Conservation (phyloP, 2,797 vertebrate species). For the Clarias fuscus region DNA sequence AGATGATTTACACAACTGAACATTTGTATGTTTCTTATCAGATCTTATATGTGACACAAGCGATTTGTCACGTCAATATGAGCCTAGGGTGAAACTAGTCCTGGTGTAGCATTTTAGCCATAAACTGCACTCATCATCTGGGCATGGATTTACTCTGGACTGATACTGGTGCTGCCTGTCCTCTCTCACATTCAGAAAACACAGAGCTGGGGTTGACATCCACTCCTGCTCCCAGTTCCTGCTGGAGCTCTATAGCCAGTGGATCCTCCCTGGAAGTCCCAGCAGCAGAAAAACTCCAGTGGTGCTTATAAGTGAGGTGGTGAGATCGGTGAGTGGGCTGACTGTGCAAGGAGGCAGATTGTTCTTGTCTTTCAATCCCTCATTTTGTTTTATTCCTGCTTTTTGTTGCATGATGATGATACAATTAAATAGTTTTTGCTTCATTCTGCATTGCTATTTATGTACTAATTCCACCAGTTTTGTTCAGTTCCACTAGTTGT, state of each 20-base stretch:
- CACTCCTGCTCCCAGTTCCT: conserved; percentile 98
- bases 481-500: neutral
- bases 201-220: conserved; percentile 95
- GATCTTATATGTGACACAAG: neutral
- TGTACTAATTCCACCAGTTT: neutral
- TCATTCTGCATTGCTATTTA: neutral
- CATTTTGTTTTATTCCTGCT: neutral
- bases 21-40: too few relatives aligned
- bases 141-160: neutral
- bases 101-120: neutral
- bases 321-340: conserved; percentile 88
- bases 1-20: too few relatives aligned
- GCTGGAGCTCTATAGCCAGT: conserved; percentile 95
- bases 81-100: neutral
- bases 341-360: neutral
- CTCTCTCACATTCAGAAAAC: conserved; percentile 79
- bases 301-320: conserved; percentile 93
- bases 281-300: conserved; percentile 88
- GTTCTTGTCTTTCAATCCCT: neutral
- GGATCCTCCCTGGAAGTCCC: conserved; percentile 88
- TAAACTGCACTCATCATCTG: neutral
- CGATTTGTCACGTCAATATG: neutral
- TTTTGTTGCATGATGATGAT: neutral
- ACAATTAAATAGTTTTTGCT: neutral
- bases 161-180: neutral